Conservation (phyloP, 2,113 vertebrate species). For the Chamaetylas fuelleborni region DNA sequence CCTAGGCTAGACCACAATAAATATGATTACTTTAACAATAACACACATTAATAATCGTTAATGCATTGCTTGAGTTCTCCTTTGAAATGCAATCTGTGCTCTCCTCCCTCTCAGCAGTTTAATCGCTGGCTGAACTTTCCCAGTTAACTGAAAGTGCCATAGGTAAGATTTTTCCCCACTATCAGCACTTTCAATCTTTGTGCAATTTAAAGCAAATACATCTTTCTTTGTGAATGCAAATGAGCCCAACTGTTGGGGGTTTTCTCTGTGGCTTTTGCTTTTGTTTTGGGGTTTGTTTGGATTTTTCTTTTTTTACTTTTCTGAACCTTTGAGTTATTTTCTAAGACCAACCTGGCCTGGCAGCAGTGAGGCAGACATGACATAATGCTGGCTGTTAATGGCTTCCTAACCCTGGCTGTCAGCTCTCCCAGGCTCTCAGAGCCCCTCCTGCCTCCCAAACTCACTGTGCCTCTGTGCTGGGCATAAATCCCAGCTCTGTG, state of each 20-base stretch:
- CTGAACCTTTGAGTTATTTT: not conserved
- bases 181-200: slow-evolving; percentile 55
- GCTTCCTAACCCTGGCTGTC: not conserved
- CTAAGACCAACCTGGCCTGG: not conserved
- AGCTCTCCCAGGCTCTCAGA: not conserved
- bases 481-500: not conserved
- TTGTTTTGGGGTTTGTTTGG: not conserved
- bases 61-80: slow-evolving; percentile 23
- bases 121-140: slow-evolving; percentile 56
- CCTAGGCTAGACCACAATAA: slow-evolving; percentile 55
- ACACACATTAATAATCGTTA: slow-evolving; percentile 62
- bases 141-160: slow-evolving; percentile 53
- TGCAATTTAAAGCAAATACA: slow-evolving; percentile 48
- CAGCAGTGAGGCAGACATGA: not conserved
- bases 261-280: not conserved
- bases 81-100: slow-evolving; percentile 49
- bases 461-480: not conserved
- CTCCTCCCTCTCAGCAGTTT: slow-evolving; percentile 35
- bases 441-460: not conserved
- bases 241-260: slow-evolving; percentile 1
- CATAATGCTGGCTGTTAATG: not conserved
- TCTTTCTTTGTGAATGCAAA: slow-evolving; percentile 20
- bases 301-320: not conserved
- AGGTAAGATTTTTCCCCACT: slow-evolving; percentile 45
- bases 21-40: slow-evolving; percentile 63